Base-by-base conservation (phyloP, 2,797 vertebrate genomes). In the Poecilia gillii region DNA sequence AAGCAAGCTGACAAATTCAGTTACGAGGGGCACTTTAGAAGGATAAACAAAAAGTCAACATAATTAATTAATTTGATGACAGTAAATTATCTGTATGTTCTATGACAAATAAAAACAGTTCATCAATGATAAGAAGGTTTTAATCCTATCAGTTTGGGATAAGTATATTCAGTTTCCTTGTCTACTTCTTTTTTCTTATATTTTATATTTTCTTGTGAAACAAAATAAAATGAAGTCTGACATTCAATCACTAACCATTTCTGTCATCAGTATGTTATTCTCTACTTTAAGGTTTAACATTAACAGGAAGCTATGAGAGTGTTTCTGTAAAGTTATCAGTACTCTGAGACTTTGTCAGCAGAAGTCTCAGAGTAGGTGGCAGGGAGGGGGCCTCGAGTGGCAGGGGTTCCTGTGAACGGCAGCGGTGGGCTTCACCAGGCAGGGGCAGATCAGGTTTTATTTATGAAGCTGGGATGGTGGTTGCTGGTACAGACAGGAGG, bases 401-500 rank as follows among this genome's bases (percentile, higher is more conserved):
- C 55, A 23, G 85, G 72, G 68, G 43, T 70, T 23, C 39, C 25
- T 70, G 66, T 70, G 66, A 70, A 70, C 12, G 4, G 81, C 83
- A 72, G 85, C 90, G 90, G 90, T 91, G 93, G 90, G 89, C 84
- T 74, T 16, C 66, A 45, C 25, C 66, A 47, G 82, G 84, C 92
- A 93, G 91, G 90, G 91, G 93, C 74, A 76, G 86, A 79, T 87
- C 12, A n/a, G 75, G 83, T 85, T 92, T 93, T 96, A 95, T 95
- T 96, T 96, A 96, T 94, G 92, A 93, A 94, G 85, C 87, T 84
- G 73, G 74, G 88, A 86, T 90, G 89, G 80, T 81, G 87, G 90
- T 91, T 91, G 89, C 89, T 83, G 83, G 78, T 86, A 90, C 86
- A 78, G 74, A 86, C 76, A 73, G 59, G 87, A 80, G 78, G 84